Conservation (phyloP, 2,888 invertebrate species). For the Incurvaria masculella region DNA sequence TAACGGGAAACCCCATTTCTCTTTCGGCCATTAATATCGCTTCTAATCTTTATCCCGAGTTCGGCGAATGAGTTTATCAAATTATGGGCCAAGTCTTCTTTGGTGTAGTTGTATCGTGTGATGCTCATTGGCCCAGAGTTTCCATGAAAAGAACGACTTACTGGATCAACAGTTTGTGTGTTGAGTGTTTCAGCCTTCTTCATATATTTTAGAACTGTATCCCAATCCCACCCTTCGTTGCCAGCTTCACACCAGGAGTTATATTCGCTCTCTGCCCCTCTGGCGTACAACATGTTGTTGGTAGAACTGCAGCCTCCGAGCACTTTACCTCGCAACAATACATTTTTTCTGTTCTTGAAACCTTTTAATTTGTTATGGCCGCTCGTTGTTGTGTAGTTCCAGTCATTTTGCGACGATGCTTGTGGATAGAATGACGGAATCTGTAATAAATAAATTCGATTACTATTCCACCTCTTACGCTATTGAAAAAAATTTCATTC, state of each 20-base stretch:
- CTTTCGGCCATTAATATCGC: not conserved
- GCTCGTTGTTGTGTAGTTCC: not conserved
- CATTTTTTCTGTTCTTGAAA: not conserved
- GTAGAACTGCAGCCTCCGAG: conserved; percentile 64
- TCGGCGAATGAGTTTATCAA: not conserved
- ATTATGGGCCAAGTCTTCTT: not conserved
- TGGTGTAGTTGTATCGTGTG: not conserved
- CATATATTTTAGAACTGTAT: conserved; percentile 29
- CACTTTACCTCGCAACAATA: conserved; percentile 60
- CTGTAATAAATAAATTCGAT: too few relatives aligned
- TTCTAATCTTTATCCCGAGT: not conserved
- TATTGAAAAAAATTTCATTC: too few relatives aligned
- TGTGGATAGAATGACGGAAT: too few relatives aligned
- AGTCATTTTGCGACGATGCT: too few relatives aligned
- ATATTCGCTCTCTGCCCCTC: conserved; percentile 64
- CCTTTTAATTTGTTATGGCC: not conserved
- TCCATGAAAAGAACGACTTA: not conserved
- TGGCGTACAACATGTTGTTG: conserved; percentile 64
- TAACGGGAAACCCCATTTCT: not conserved
- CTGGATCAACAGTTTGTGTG: not conserved
- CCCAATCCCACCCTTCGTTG: conserved; percentile 59
- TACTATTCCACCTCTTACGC: too few relatives aligned
- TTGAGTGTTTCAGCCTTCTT: not conserved
- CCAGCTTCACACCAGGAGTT: conserved; percentile 40
- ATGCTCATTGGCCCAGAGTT: not conserved